These are phyloP conservation scores for Rynchops niger DNA, from an alignment of 2,113 vertebrate species.

Conservation along the genomic window DNA sequence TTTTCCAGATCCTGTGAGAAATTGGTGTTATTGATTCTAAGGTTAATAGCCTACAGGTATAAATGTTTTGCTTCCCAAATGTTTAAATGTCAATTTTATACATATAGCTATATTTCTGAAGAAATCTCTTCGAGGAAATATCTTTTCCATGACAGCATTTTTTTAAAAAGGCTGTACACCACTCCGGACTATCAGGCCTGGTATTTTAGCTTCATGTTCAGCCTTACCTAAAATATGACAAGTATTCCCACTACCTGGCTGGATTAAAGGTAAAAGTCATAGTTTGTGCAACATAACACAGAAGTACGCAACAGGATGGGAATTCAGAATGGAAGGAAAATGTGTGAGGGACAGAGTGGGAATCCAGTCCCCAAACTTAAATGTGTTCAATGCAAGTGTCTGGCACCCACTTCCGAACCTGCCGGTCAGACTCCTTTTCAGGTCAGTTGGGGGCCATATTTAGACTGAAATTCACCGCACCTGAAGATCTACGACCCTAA, in stretches of 20 bases:
- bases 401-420: background rate
- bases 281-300: background rate
- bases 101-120: background rate
- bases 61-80: background rate
- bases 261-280: background rate
- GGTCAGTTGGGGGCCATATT: background rate
- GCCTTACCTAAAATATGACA: background rate
- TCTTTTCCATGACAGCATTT: background rate
- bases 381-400: background rate
- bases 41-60: background rate
- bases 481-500: background rate
- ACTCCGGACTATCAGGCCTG: background rate
- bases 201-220: background rate
- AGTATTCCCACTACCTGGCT: background rate
- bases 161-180: background rate
- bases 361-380: background rate
- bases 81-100: conserved; percentile 2
- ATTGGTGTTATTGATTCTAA: background rate
- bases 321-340: background rate
- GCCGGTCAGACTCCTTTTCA: background rate
- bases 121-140: background rate
- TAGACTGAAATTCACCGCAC: background rate
- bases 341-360: background rate
- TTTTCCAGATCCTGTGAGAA: background rate
- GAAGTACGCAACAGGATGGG: background rate